phyloP scores from a whole-genome alignment of 2,797 vertebrate species.

The Peromyscus nudipes region DNA sequence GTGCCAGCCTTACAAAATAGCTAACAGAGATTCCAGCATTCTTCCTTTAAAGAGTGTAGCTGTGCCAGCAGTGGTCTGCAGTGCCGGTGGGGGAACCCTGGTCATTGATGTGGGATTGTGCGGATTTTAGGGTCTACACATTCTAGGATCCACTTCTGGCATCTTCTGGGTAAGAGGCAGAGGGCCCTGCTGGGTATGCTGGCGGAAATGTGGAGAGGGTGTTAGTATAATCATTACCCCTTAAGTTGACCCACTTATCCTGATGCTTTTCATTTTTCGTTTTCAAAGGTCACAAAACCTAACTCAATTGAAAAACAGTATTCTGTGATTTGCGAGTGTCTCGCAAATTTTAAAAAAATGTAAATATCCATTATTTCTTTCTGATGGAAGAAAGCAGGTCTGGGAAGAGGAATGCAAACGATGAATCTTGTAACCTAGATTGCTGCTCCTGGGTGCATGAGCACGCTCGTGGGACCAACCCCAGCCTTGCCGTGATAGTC shows the following conservation, averaged over 20 bases:
- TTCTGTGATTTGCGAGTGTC: neutral
- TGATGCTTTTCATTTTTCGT: neutral
- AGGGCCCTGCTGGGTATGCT: neutral
- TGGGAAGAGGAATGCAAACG: neutral
- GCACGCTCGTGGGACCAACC: fast-evolving
- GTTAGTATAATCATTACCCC: neutral
- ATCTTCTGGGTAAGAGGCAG: neutral
- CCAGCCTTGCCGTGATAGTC: neutral
- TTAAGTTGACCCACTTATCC: neutral
- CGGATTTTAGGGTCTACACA: neutral
- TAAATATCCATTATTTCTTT: neutral
- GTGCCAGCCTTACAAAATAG: constrained; percentile 7
- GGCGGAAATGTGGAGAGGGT: neutral
- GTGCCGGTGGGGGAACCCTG: neutral
- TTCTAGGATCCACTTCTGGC: neutral
- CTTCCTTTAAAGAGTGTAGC: neutral
- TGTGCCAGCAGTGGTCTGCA: neutral
- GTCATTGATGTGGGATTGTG: neutral
- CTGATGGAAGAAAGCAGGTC: neutral
- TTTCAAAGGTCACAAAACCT: neutral
- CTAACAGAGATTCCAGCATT: neutral
- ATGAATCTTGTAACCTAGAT: neutral
- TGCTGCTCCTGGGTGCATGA: neutral
- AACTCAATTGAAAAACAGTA: neutral
- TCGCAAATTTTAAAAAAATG: neutral